Base-by-base conservation (phyloP, 1,140 invertebrate genomes). In the Plectrocnemia conspersa region DNA sequence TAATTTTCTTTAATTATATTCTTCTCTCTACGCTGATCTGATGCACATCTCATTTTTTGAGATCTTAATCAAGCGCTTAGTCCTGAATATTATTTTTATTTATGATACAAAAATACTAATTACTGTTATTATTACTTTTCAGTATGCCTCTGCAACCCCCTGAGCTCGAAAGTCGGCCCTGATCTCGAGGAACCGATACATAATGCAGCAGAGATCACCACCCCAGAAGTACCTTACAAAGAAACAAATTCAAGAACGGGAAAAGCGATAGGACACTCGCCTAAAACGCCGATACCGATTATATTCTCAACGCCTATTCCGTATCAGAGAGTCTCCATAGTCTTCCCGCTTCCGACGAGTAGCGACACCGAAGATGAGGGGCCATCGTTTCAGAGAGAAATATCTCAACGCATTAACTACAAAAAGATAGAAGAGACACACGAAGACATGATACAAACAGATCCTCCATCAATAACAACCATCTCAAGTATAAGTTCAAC, bases 81-180 rank as follows among this genome's bases (percentile, higher is more conserved):
- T 40, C 36, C 9, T 40, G 16, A 40, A 40, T 15, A 16, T 15
- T 18, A 18, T 40, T 40, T 40, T 10, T 40, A 13, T 16, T 18
- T 19, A 41, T 19, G 15, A 15, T 15, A 41, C 2, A 4, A 15
- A 10, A 18, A 10, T 16, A 41, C 15, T 45, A n/a, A 41, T 42
- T 41, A 24, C 25, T 45, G 27, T 24, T 53, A 32, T 18, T 18
- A 41, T 47, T 35, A 49, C 2, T 44, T 58, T 58, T 50, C 56
- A 58, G 56, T 35, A n/a, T 58, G 52, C 44, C 21, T 54, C 5
- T 58, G 56, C 56, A 50, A 32, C 23, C 56, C 56, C 7, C 15
- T 48, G 21, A 24, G 44, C 33, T 33, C 56, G 23, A 53, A 35
- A 35, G 13, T 46, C 1, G n/a, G 23, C 16, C 16, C 22, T 15